Evolutionary conservation across 2,797 vertebrate species (phyloP), one percentile per base, ranked within the genome.

Genomic region (Pteropus rufus): DNA sequence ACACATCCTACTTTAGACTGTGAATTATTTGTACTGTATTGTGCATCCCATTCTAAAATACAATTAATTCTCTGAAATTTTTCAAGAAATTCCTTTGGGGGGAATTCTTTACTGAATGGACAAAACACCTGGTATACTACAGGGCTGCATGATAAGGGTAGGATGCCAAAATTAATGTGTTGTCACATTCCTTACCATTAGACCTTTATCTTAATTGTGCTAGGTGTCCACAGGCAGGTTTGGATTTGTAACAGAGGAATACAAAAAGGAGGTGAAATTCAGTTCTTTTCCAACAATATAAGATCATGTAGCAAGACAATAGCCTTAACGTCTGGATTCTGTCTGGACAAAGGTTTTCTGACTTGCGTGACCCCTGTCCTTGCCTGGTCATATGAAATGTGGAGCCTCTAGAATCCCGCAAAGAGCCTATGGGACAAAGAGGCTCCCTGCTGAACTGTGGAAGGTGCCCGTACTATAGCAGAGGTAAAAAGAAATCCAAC

Each of bases 11-110:
- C 21, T 69, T 69, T 49, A 85, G 39, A 65, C 65, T 49, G 14
- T 9, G 58, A 89, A 91, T 72, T 84, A 36, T 79, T 79, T 79
- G 75, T 54, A 36, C 18, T 49, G 2, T 26, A 31, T 31, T 85
- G 4, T 72, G 10, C 36, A 64, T 34, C 15, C 8, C 18, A 44
- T 67, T 67, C 34, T 93, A 44, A 92, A 93, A 73, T 39, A 82
- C 8, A 77, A 73, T 26, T 56, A 11, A 46, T 83, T 62, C 69
- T 85, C 36, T 95, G 24, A 88, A 93, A 69, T 5, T 44, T 75
- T 75, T 9, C 15, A 31, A 89, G 75, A 31, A 49, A 23, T 21
- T 31, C 70, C 23, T 58, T 34, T n/a, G 7, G 24, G 9, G 7
- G 7, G 58, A 67, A 86, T 75, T 24, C 12, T 73, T 80, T 65